Evolutionary conservation across 2,797 vertebrate genomes (phyloP), one percentile per base, ranked within the genome.

Genomic region (Thaleichthys pacificus): DNA sequence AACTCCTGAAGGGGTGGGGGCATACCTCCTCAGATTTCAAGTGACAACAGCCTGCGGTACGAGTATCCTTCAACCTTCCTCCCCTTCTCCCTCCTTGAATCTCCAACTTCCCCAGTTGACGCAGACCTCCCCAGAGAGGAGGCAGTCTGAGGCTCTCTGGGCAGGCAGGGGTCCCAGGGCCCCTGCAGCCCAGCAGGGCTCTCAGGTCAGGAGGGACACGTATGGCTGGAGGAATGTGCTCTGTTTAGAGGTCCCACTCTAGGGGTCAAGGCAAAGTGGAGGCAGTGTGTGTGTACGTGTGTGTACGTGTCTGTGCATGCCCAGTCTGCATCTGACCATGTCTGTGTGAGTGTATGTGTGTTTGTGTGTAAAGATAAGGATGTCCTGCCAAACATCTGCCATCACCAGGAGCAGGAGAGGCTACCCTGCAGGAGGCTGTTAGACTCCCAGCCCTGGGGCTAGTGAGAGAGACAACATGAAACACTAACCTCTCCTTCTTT

Each of bases 311-410:
- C 47, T 28, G 26, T 56, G 66, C 19, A 51, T 28, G 66, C 32
- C 51, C 42, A 28, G 51, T 70, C 22, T 62, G 58, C 63, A 38
- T 35, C 24, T 54, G 61, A 15, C 42, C 63, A 42, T 60, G 51
- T 30, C 15, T 19, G 17, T 54, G 47, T 51, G 11, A 51, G 68
- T 32, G 38, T 72, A 65, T 49, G 68, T 30, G n/a, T 22, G n/a
- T 56, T 7, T 9, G n/a, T 11, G 30, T 11, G 51, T 21, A 49
- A 17, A 24, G 38, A 61, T 5, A 61, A 76, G 72, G 66, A 66
- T 49, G 32, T 38, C n/a, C 64, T 77, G 64, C 68, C 65, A 77
- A 75, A 70, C 65, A 71, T 77, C 67, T 64, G 68, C 69, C 42
- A 54, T 74, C 65, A 74, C 61, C 32, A 47, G 64, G 65, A 71